Evolutionary conservation across 1,140 invertebrate species (phyloP).

Genomic region (honey bee (Apis mellifera)): DNA sequence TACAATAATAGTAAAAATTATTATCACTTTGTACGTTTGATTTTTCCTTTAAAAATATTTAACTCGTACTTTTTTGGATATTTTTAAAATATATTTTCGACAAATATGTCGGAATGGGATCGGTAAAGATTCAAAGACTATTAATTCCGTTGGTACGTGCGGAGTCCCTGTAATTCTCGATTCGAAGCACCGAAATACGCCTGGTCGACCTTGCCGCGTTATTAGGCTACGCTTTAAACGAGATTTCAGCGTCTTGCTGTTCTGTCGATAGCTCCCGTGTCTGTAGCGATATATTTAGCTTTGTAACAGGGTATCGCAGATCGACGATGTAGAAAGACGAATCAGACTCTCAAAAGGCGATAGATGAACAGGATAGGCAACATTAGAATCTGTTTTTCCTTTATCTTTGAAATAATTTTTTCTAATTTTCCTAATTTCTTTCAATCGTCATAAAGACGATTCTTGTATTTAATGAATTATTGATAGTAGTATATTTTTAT

Average conservation of each 20-base stretch:
- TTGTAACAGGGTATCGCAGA: constrained; percentile 43
- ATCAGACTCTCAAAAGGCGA: constrained; percentile 12
- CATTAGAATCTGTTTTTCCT: background rate
- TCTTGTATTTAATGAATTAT: background rate
- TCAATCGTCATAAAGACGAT: background rate
- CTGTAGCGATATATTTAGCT: constrained; percentile 63
- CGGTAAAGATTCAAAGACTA: background rate
- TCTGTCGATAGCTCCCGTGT: constrained; percentile 59
- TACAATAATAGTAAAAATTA: too few relatives aligned
- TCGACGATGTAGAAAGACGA: constrained; percentile 34
- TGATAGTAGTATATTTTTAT: background rate
- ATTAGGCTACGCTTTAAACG: constrained; percentile 60
- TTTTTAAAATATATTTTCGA: background rate
- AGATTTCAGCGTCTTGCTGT: constrained; percentile 46
- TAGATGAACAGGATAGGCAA: constrained; percentile 4
- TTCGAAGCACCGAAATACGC: constrained; percentile 54
- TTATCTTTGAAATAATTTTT: background rate
- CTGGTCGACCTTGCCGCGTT: constrained; percentile 56
- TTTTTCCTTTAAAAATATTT: too few relatives aligned
- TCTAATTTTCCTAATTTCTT: background rate
- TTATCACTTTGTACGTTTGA: too few relatives aligned
- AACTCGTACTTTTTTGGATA: too few relatives aligned
- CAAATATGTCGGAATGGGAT: constrained; percentile 7
- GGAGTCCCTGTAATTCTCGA: constrained; percentile 39
- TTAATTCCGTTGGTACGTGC: constrained; percentile 20